Evolutionary conservation across 2,888 invertebrate species (phyloP).

Genomic region (Clitarchus hookeri): DNA sequence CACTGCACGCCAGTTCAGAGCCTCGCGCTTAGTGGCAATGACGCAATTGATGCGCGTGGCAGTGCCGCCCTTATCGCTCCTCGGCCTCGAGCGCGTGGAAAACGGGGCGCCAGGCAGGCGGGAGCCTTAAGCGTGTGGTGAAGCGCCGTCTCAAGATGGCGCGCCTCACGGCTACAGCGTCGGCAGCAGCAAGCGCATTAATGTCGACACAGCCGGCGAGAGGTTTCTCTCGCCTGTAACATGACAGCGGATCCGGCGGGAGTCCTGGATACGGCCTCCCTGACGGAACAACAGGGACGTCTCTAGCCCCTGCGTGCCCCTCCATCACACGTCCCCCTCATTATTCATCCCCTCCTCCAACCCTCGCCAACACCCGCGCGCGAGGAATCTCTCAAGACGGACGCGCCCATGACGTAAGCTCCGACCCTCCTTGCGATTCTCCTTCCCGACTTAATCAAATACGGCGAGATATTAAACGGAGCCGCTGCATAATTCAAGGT

Average conservation of each 20-base stretch:
- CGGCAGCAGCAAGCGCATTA: too few species aligned
- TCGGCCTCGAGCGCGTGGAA: too few species aligned
- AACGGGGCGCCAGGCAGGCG: too few species aligned
- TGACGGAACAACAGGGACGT: neutral
- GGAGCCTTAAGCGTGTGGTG: too few species aligned
- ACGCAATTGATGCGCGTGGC: too few species aligned
- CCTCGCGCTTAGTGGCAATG: too few species aligned
- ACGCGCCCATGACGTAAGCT: neutral
- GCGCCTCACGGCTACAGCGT: too few species aligned
- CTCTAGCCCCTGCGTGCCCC: neutral
- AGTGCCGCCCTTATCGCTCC: too few species aligned
- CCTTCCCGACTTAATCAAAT: conserved; percentile 6
- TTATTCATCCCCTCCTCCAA: neutral
- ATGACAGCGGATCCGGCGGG: conserved; percentile 14
- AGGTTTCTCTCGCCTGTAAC: neutral
- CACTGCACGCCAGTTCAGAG: too few species aligned
- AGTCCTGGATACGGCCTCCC: neutral
- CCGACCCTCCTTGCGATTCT: neutral
- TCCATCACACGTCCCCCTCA: neutral
- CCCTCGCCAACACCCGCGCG: neutral
- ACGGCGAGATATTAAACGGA: neutral
- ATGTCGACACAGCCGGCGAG: too few species aligned
- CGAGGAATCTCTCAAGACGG: conserved; percentile 1
- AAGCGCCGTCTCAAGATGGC: too few species aligned
- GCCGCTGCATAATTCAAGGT: neutral